Evolutionary conservation across 2,888 invertebrate species (phyloP).

Genomic region (Sclerodermus sp.): DNA sequence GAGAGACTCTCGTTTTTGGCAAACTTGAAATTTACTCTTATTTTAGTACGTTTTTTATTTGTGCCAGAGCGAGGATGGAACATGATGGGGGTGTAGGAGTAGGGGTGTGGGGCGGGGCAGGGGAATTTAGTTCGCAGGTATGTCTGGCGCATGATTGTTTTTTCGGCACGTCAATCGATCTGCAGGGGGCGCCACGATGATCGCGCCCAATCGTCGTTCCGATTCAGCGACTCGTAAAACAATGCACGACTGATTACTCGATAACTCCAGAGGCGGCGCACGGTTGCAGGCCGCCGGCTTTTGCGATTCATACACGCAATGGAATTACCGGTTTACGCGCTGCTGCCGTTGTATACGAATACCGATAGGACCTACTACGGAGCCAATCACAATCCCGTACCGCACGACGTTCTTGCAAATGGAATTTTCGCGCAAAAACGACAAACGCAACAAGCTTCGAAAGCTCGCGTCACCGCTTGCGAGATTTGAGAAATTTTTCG

Average conservation of each 20-base stretch:
- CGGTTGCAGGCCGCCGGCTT: conserved; percentile 27
- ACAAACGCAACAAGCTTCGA: background rate
- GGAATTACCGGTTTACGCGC: conserved; percentile 52
- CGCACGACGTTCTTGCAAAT: background rate
- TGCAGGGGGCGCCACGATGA: conserved; percentile 7
- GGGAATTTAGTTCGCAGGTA: too few relatives aligned
- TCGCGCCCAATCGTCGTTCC: conserved; percentile 48
- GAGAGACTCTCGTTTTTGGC: too few relatives aligned
- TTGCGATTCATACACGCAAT: conserved; percentile 52
- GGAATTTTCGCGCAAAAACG: background rate
- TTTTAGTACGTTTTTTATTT: too few relatives aligned
- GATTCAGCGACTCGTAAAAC: conserved; percentile 55
- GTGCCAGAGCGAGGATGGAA: too few relatives aligned
- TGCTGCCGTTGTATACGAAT: conserved; percentile 40
- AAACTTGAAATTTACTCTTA: too few relatives aligned
- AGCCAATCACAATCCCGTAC: conserved; percentile 17
- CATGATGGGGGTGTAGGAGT: too few relatives aligned
- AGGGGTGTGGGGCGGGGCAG: too few relatives aligned
- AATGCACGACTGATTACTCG: conserved; percentile 56
- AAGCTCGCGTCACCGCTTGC: too few relatives aligned
- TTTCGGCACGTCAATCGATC: too few relatives aligned
- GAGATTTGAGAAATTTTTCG: too few relatives aligned
- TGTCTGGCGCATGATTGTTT: too few relatives aligned
- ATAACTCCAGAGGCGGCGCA: conserved; percentile 36
- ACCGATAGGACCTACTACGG: conserved; percentile 27